Percentiles rank a stretch among this genome's conserved stretches.
phyloP scores from a whole-genome alignment of 2,113 vertebrate genomes.

The Ictalurus furcatus region DNA sequence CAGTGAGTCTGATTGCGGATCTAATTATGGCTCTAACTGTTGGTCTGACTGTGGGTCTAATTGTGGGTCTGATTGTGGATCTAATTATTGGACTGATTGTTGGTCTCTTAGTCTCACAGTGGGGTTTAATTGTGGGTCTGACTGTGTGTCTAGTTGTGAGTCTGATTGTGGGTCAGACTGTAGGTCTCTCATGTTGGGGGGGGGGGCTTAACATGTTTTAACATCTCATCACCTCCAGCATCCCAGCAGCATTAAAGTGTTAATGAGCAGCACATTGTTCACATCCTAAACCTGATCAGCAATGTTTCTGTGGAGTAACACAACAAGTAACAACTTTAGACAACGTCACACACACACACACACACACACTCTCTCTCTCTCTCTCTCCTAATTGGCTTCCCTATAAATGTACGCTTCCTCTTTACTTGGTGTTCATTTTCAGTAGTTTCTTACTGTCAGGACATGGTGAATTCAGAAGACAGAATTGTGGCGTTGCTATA shows the following conservation, averaged over 20 bases:
- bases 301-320: neutral
- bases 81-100: too few relatives aligned
- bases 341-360: neutral
- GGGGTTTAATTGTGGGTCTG: too few relatives aligned
- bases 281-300: neutral
- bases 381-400: constrained; percentile 9
- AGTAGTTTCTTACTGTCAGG: neutral
- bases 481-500: constrained; percentile 35
- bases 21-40: too few relatives aligned
- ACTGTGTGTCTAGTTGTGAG: too few relatives aligned
- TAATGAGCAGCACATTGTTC: neutral
- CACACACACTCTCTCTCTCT: neutral
- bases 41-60: too few relatives aligned
- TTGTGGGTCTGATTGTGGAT: too few relatives aligned
- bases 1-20: too few relatives aligned
- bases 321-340: neutral
- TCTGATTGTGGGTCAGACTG: too few relatives aligned
- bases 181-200: too few relatives aligned
- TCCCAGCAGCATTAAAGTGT: neutral
- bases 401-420: neutral
- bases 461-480: constrained; percentile 1
- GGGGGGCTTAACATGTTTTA: neutral
- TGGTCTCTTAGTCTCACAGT: too few relatives aligned
- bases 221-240: neutral
- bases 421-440: constrained; percentile 12